These are phyloP conservation scores for Argyresthia albistria DNA, from an alignment of 2,888 invertebrate genomes.

Conservation along the genomic window DNA sequence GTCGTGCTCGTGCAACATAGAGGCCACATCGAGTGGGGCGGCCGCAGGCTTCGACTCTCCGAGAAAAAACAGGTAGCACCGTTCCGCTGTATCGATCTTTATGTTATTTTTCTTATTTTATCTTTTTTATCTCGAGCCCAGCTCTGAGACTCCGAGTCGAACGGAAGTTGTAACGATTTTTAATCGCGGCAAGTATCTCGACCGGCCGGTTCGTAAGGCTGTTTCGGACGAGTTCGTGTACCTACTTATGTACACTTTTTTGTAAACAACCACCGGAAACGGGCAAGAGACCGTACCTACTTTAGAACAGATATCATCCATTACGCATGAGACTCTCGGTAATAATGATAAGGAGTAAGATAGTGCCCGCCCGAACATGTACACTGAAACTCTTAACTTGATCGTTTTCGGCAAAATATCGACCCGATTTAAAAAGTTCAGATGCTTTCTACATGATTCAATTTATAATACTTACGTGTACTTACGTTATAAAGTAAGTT, in stretches of 20 bases:
- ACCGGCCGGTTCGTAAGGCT: constrained; percentile 46
- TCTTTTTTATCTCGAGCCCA: constrained; percentile 63
- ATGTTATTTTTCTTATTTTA: constrained; percentile 65
- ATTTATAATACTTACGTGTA: too few species aligned
- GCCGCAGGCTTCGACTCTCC: constrained; percentile 39
- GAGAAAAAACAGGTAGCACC: constrained; percentile 67
- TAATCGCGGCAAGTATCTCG: constrained; percentile 67
- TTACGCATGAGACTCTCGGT: constrained; percentile 54
- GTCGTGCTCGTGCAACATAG: too few species aligned
- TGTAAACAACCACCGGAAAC: constrained; percentile 69
- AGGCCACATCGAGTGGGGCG: constrained; percentile 18
- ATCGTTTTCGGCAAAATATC: not conserved
- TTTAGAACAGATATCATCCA: constrained; percentile 66
- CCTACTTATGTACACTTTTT: constrained; percentile 26
- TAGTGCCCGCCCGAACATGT: constrained; percentile 20
- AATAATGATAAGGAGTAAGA: constrained; percentile 52
- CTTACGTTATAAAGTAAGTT: too few species aligned
- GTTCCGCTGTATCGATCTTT: constrained; percentile 66
- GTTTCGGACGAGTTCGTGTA: constrained; percentile 51
- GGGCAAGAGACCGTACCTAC: constrained; percentile 46
- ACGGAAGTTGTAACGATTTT: constrained; percentile 72
- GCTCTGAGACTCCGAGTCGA: constrained; percentile 51
- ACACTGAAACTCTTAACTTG: not conserved
- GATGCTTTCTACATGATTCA: too few species aligned
- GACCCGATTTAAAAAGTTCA: too few species aligned